Percentiles rank a stretch among this genome's conserved stretches.
Conservation (phyloP, 1,140 invertebrate genomes). For the Stegodyphus dumicola region DNA sequence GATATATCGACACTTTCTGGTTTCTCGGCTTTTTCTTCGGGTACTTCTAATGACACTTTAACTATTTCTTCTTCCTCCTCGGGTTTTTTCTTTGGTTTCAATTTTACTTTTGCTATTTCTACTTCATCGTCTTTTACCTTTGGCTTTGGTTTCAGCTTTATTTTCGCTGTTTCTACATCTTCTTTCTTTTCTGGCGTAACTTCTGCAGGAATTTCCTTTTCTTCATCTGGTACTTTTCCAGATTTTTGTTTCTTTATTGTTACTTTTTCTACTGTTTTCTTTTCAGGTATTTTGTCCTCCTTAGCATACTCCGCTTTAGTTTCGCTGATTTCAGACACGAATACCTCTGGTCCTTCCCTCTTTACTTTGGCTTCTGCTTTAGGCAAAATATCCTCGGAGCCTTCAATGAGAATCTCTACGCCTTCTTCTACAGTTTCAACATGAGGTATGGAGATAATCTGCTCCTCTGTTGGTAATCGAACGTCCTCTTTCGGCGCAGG, state of each 20-base stretch:
- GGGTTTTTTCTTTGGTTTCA: neutral
- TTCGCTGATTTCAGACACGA: slow-evolving; percentile 43
- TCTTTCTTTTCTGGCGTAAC: neutral
- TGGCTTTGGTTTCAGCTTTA: neutral
- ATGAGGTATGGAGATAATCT: slow-evolving; percentile 33
- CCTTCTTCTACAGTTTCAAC: slow-evolving; percentile 26
- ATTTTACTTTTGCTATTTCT: neutral
- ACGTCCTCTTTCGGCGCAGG: slow-evolving; percentile 26
- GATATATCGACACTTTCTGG: too few relatives aligned
- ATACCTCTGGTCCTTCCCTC: slow-evolving; percentile 48
- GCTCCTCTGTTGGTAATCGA: slow-evolving; percentile 16
- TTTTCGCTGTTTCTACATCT: neutral
- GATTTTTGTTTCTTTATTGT: neutral
- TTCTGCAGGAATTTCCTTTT: neutral
- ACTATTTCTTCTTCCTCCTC: slow-evolving; percentile 5
- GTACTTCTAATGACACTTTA: neutral
- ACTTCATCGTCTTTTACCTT: neutral
- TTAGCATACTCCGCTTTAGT: slow-evolving; percentile 45
- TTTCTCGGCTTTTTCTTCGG: too few relatives aligned
- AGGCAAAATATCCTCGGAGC: slow-evolving; percentile 37
- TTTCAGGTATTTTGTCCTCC: neutral
- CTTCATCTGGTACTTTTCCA: neutral
- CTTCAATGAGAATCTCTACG: slow-evolving; percentile 57
- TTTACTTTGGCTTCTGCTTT: slow-evolving; percentile 47
- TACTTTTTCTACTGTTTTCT: slow-evolving; percentile 12